Base-by-base conservation (phyloP, 1,140 invertebrate genomes). In the Maconellicoccus hirsutus region DNA sequence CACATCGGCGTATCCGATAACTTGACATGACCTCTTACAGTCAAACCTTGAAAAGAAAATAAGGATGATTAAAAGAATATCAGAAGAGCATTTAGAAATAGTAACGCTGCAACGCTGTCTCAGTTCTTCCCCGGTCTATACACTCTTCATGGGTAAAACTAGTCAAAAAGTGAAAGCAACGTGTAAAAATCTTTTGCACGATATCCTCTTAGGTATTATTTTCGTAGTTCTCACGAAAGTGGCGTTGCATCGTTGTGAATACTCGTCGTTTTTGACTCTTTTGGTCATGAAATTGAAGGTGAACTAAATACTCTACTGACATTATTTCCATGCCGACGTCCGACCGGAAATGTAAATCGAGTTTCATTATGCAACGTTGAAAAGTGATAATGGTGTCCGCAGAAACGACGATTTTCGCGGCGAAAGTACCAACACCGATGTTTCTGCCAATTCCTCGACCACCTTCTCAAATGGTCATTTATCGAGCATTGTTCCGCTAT, bases 151-250 rank as follows among this genome's bases (percentile, higher is more conserved):
- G 12, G 4, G 29, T 33, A 33, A 33, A 33, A 3, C 29, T 4
- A 52, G 42, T 52, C 42, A 52, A 52, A 52, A 52, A 52, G 42
- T 52, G 42, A 52, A 52, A 52, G 42, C 42, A 14, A 52, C n/a
- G 42, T 33, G 29, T 33, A 33, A 33, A 33, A 33, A 33, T 52
- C 42, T 52, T 52, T 52, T 14, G 42, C 42, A 52, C 42, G 42
- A 52, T 19, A 16, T 14, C 42, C 16, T 6, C 2, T 19, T 14
- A 3, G 16, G 42, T 16, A 52, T 52, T 52, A 52, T 52, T 33
- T 33, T 3, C 2, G 42, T 52, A 52, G 16, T 52, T 52, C 42
- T 52, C 42, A 52, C 42, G 42, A 52, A 52, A 6, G 42, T 8
- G 29, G 29, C 29, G 29, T 33, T 33, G 29, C 29, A 33, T 33